Evolutionary conservation across 2,888 invertebrate species (phyloP).

Genomic region (Argyra leucocephala): DNA sequence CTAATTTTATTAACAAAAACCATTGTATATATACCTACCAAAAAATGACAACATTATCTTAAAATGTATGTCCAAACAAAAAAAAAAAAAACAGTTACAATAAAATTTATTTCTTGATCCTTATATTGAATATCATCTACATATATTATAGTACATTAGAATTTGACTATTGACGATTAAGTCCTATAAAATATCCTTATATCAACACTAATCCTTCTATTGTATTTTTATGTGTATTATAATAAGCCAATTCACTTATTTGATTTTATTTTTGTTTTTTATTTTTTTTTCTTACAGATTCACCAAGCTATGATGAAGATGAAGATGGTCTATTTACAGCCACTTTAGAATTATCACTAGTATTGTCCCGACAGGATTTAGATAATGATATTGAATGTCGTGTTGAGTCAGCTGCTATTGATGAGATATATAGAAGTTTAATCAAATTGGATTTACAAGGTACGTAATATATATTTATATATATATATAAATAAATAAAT

Average conservation of each 20-base stretch:
- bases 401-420: slow-evolving; percentile 53
- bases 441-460: slow-evolving; percentile 57
- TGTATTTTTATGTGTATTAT: too few relatives aligned
- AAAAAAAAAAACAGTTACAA: too few relatives aligned
- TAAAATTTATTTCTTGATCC: too few relatives aligned
- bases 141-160: too few relatives aligned
- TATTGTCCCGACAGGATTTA: slow-evolving; percentile 58
- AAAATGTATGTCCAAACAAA: too few relatives aligned
- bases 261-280: neutral
- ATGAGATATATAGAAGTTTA: slow-evolving; percentile 43
- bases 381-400: slow-evolving; percentile 60
- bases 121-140: too few relatives aligned
- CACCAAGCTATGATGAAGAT: slow-evolving; percentile 45
- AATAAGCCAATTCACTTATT: neutral
- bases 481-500: neutral
- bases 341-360: slow-evolving; percentile 52
- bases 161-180: too few relatives aligned
- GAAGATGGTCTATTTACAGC: slow-evolving; percentile 55
- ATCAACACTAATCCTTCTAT: too few relatives aligned
- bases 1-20: too few relatives aligned
- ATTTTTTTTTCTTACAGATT: slow-evolving; percentile 42
- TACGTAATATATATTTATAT: slow-evolving; percentile 34
- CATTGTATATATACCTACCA: too few relatives aligned
- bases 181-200: too few relatives aligned
- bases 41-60: too few relatives aligned